Base-by-base conservation (phyloP, 1,140 invertebrate species). In the Episyrphus balteatus region DNA sequence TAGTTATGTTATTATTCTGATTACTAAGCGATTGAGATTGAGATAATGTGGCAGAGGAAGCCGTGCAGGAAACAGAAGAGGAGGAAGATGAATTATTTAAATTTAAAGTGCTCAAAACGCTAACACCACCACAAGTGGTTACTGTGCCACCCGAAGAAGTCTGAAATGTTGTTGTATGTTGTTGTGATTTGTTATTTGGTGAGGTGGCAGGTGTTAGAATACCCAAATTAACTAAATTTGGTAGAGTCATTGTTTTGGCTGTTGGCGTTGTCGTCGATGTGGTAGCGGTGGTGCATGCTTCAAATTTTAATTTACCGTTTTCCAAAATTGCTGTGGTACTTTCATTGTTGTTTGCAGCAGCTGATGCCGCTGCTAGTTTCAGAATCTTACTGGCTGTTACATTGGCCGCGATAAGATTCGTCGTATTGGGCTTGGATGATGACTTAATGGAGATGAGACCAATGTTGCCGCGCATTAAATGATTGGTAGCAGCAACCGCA, bases 151-250 rank as follows among this genome's bases (percentile, higher is more conserved):
- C 15, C 15, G 34, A 38, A 36, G 33, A 18, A 11, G 32, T 17
- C 18, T 36, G 55, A 36, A 65, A 64, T 47, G 62, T 62, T 47
- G 64, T 42, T 19, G 62, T 59, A 34, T 65, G 62, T 26, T 26
- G 21, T 26, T 26, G 58, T 65, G 42, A 61, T 61, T 49, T 65
- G 21, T 26, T 64, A 38, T 67, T 69, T 51, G 75, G 75, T 31
- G 74, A 75, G 5, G 74, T 69, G 31, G 72, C 73, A 17, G 75
- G 74, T 3, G 74, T 75, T 3, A 76, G 52, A 47, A 76, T 70
- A 38, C 73, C 73, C 14, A 75, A 58, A 47, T 67, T 67, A 14
- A 67, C 60, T 45, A 67, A 58, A 57, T 64, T 65, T 37, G 64
- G 64, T 47, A 67, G 43, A 19, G 57, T 59, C 17, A 63, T 60